These are phyloP conservation scores for Notarius quadriscutis DNA, from an alignment of 2,113 vertebrate species.

Conservation along the genomic window DNA sequence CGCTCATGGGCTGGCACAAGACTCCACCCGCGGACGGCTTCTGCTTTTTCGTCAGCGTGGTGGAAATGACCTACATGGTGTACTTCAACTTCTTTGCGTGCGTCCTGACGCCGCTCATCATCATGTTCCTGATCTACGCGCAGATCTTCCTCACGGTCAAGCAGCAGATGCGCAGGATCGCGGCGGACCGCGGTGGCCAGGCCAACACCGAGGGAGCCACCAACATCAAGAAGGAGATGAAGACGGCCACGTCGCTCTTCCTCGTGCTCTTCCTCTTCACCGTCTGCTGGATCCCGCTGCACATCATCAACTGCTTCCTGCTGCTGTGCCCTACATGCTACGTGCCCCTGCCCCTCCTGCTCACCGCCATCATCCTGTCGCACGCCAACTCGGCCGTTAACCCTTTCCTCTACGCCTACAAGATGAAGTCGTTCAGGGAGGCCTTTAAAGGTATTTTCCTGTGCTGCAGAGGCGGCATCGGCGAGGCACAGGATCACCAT, in stretches of 20 bases:
- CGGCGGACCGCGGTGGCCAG: constrained; percentile 47
- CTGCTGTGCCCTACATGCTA: constrained; percentile 67
- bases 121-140: constrained; percentile 71
- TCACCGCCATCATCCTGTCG: constrained; percentile 74
- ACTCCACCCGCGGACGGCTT: constrained; percentile 51
- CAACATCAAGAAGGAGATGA: constrained; percentile 61
- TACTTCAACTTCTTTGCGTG: constrained; percentile 69
- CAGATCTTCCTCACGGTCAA: constrained; percentile 62
- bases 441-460: constrained; percentile 72
- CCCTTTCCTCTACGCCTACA: constrained; percentile 75
- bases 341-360: constrained; percentile 68
- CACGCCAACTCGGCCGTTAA: constrained; percentile 77
- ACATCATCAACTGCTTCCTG: constrained; percentile 76
- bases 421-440: constrained; percentile 74
- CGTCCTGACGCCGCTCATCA: constrained; percentile 63
- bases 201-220: constrained; percentile 41
- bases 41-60: constrained; percentile 66
- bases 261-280: constrained; percentile 75
- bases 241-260: constrained; percentile 69
- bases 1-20: constrained; percentile 74
- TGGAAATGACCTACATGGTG: constrained; percentile 72
- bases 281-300: constrained; percentile 76
- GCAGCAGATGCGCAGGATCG: constrained; percentile 59
- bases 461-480: constrained; percentile 55
- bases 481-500: constrained; percentile 35